These are phyloP conservation scores for Argyrosomus japonicus DNA, from an alignment of 2,113 vertebrate genomes.

Conservation along the genomic window DNA sequence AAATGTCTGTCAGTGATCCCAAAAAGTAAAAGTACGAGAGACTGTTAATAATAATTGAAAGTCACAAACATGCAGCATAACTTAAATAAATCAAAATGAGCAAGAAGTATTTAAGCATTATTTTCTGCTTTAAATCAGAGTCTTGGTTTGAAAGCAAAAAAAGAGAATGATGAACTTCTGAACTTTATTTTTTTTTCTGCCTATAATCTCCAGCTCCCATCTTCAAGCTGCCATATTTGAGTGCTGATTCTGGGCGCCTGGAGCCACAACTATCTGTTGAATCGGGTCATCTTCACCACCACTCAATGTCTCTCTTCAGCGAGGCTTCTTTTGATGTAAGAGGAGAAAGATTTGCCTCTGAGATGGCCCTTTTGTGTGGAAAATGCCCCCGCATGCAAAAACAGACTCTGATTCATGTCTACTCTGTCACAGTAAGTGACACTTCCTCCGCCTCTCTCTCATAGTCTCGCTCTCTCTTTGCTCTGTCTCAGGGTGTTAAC, in stretches of 20 bases:
- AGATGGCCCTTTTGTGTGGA: constrained; percentile 55
- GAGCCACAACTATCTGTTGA: constrained; percentile 59
- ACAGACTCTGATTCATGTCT: constrained; percentile 58
- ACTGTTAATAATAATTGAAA: not conserved
- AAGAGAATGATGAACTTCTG: constrained; percentile 23
- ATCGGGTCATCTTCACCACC: constrained; percentile 50
- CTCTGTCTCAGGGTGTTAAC: constrained; percentile 24
- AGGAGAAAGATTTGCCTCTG: constrained; percentile 51
- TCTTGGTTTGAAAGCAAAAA: not conserved
- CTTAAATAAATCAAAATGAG: not conserved
- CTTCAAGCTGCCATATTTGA: constrained; percentile 21
- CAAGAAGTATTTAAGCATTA: not conserved
- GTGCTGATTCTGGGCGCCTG: constrained; percentile 39
- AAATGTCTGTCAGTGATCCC: not conserved
- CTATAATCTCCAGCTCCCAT: constrained; percentile 23
- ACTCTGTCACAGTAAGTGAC: constrained; percentile 25
- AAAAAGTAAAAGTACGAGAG: constrained; percentile 4
- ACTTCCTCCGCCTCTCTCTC: constrained; percentile 19
- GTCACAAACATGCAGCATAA: not conserved
- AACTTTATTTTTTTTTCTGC: constrained; percentile 21
- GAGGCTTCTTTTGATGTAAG: constrained; percentile 53
- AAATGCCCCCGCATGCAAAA: constrained; percentile 56
- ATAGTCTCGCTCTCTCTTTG: constrained; percentile 12
- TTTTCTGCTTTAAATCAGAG: not conserved
- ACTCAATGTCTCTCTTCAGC: constrained; percentile 59